Evolutionary conservation across 2,888 invertebrate species (phyloP), one percentile per base, ranked within the genome.

Genomic region (Nemurella pictetii): DNA sequence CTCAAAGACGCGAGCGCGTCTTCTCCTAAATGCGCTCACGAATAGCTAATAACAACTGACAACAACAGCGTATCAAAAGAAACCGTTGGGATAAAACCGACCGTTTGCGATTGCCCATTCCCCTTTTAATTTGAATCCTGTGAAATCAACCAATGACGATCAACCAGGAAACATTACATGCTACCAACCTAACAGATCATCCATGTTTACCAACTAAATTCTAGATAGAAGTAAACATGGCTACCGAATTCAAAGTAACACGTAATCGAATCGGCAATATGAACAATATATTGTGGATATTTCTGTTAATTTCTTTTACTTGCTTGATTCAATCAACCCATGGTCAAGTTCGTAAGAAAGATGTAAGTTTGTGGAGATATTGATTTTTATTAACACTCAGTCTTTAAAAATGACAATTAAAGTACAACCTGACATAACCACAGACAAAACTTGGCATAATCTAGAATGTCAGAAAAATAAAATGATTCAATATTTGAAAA

Each of bases 271-370:
- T 84, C 73, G 35, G 29, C 75, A 86, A 85, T 73, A 86, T 86
- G 87, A 87, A 85, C 75, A n/a, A 55, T 80, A 72, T 87, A 84
- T 85, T 86, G 73, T 84, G 85, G 84, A 85, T 85, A 81, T 87
- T 86, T 84, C 84, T 85, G 80, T 85, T 87, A 82, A 83, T 87
- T 29, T 32, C 74, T 80, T n/a, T 30, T 27, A 25, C 75, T n/a
- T 85, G 35, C 27, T 5, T 74, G 9, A 72, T 83, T 55, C 35
- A 84, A 27, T 2, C 32, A 30, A 30, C 86, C 35, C 84, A 86
- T 86, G 86, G 86, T 27, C 87, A 87, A 83, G 85, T 81, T 28
- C 85, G 87, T 20, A 87, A 85, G 84, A 87, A 87, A 87, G 85
- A 85, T 86, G 87, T 87, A 86, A 83, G 87, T 83, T 28, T 75